phyloP scores from a whole-genome alignment of 2,888 invertebrate genomes.

The Pandemis heparana region DNA sequence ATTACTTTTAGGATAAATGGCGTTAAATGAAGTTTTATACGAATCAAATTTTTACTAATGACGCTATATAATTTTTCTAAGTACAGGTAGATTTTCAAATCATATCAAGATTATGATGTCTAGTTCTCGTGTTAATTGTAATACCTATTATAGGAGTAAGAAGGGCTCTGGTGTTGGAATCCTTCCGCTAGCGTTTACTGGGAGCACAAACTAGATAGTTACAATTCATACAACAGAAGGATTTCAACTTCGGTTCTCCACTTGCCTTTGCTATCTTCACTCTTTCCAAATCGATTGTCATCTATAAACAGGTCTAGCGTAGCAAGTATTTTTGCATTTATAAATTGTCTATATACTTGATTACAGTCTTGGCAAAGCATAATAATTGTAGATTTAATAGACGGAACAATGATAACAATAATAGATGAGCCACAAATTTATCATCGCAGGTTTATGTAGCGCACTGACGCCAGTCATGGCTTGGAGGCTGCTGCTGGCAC shows the following conservation, averaged over 20 bases:
- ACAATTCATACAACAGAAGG: slow-evolving; percentile 27
- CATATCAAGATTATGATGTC: slow-evolving; percentile 74
- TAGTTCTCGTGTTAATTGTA: slow-evolving; percentile 66
- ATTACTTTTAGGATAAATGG: slow-evolving; percentile 80
- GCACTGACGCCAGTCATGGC: background rate
- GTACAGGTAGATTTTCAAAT: slow-evolving; percentile 77
- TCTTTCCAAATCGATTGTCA: slow-evolving; percentile 26
- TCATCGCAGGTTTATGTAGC: background rate
- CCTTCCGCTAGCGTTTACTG: slow-evolving; percentile 46
- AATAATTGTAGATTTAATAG: slow-evolving; percentile 53
- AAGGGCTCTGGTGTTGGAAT: slow-evolving; percentile 51
- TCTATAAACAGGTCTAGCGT: slow-evolving; percentile 39
- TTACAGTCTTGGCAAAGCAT: slow-evolving; percentile 56
- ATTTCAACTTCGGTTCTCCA: slow-evolving; percentile 27
- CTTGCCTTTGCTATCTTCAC: slow-evolving; percentile 28
- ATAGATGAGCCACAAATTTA: slow-evolving; percentile 32
- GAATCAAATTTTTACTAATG: slow-evolving; percentile 78
- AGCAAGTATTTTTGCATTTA: slow-evolving; percentile 65
- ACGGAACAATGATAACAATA: slow-evolving; percentile 43
- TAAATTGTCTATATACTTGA: slow-evolving; percentile 44
- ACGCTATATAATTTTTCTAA: slow-evolving; percentile 78
- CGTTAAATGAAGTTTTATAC: slow-evolving; percentile 79
- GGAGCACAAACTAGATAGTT: slow-evolving; percentile 55
- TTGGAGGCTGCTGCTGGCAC: slow-evolving; percentile 11
- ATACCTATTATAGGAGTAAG: slow-evolving; percentile 59